Percentiles rank a stretch among this genome's conserved stretches.
phyloP scores from a whole-genome alignment of 2,888 invertebrate genomes.

The Portevinia maculata region DNA sequence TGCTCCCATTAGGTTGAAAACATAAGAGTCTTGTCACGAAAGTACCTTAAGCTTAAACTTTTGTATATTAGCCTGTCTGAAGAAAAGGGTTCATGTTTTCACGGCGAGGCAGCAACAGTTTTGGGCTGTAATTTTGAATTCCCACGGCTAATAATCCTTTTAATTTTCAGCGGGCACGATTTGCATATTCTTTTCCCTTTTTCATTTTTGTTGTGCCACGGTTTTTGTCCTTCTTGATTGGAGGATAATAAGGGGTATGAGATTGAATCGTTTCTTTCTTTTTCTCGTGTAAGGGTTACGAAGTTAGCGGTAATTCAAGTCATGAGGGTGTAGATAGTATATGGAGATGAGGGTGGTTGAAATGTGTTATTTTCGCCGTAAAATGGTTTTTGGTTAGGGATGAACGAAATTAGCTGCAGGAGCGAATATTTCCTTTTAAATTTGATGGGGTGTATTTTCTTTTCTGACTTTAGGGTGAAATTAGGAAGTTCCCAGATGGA shows the following conservation, averaged over 20 bases:
- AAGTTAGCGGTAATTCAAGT: conserved; percentile 6
- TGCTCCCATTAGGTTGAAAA: conserved; percentile 9
- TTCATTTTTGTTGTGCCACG: background rate
- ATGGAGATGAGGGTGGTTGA: background rate
- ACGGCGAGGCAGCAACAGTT: conserved; percentile 25
- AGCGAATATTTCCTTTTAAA: conserved; percentile 23
- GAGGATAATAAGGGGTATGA: conserved; percentile 15
- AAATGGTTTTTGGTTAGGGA: conserved; percentile 29
- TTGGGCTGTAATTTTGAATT: conserved; percentile 51
- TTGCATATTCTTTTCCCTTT: conserved; percentile 44
- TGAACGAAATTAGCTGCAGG: conserved; percentile 13
- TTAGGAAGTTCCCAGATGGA: conserved; percentile 29
- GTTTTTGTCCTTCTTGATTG: conserved; percentile 43
- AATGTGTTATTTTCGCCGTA: conserved; percentile 29
- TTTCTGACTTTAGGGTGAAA: conserved; percentile 3
- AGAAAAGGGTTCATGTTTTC: too few relatives aligned
- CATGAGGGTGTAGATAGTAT: background rate
- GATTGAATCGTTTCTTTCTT: background rate
- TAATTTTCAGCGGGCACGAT: conserved; percentile 62
- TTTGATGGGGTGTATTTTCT: conserved; percentile 18
- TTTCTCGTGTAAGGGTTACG: conserved; percentile 21
- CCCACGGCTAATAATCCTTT: conserved; percentile 60
- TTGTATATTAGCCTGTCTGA: background rate
- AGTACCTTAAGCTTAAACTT: conserved; percentile 12
- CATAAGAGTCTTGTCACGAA: conserved; percentile 38